Conservation (phyloP, 64 coral and sea anemone species). For the Orbicella faveolata region DNA sequence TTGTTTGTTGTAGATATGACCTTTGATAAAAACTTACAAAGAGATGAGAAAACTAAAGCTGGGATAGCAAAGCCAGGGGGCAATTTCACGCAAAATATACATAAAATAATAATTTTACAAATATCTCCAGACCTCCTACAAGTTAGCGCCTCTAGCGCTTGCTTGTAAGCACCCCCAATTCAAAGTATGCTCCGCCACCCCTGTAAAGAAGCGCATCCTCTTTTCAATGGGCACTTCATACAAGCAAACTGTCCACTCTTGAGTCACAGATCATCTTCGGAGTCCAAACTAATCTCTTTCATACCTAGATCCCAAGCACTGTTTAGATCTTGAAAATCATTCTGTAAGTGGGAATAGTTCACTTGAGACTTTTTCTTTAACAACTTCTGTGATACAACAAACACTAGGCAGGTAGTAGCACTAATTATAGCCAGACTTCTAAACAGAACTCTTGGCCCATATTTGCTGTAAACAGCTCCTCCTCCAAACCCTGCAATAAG, state of each 20-base stretch:
- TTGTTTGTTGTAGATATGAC: no score
- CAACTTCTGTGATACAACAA: constrained; percentile 15
- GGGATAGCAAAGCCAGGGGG: no score
- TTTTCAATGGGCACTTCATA: not conserved
- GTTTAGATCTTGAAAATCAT: not conserved
- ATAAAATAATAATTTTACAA: no score
- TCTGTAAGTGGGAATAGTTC: not conserved
- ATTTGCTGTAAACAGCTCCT: constrained; percentile 35
- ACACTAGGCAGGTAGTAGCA: not conserved
- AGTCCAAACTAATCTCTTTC: constrained; percentile 14
- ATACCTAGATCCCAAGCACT: constrained; percentile 11
- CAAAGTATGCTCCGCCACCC: no score
- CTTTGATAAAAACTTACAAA: no score
- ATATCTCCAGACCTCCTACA: no score
- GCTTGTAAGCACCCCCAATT: no score
- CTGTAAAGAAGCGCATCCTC: not conserved
- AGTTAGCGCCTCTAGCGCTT: no score
- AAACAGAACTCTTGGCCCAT: constrained; percentile 56
- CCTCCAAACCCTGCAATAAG: constrained; percentile 38
- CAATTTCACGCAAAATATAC: no score
- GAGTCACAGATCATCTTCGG: constrained; percentile 19
- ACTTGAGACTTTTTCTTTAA: not conserved
- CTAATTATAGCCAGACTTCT: constrained; percentile 37
- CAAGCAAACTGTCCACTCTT: not conserved
- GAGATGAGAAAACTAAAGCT: no score